Evolutionary conservation across 2,113 vertebrate species (phyloP), one percentile per base, ranked within the genome.

Genomic region (Menura novaehollandiae): DNA sequence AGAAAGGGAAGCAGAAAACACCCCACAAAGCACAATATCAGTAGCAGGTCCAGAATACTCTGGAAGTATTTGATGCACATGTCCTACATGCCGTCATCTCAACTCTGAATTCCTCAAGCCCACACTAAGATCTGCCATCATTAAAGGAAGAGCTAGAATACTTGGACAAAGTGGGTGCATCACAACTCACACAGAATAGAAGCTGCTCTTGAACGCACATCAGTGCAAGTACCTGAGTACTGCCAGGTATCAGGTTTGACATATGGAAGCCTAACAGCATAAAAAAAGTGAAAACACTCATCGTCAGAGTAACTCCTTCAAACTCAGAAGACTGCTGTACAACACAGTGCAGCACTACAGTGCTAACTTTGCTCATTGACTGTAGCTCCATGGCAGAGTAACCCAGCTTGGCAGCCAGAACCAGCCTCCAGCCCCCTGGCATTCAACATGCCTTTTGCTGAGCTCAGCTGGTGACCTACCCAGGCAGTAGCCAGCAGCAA

Each of bases 331-430:
- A 41, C 20, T 27, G 13, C 35, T 63, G 44, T 11, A 67, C 13
- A 51, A 33, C 8, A n/a, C 11, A 62, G 2, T 1, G 16, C 68
- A 71, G 47, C 44, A 71, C 39, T 18, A 18, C 22, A 66, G 39
- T 2, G 9, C 85, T 81, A 30, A 24, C 46, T 78, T 19, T 60
- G 41, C 52, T 75, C 44, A 63, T 15, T 0, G 1, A 39, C 13
- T 2, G 5, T 1, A 71, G 56, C 60, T 82, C 60, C 4, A 2
- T 2, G 3, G 56, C 47, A 6, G 1, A 11, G 33, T 56, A 69
- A 75, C 26, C 28, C 66, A 78, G 44, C 27, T 2, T n/a, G 35
- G 51, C 5, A 16, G 62, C 20, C 44, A 44, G 47, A 74, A 11
- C 16, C 69, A 82, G 81, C 49, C 85, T 79, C 74, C 52, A 24